Evolutionary conservation across 2,888 invertebrate species (phyloP).

Genomic region (Pseudococcus longispinus): DNA sequence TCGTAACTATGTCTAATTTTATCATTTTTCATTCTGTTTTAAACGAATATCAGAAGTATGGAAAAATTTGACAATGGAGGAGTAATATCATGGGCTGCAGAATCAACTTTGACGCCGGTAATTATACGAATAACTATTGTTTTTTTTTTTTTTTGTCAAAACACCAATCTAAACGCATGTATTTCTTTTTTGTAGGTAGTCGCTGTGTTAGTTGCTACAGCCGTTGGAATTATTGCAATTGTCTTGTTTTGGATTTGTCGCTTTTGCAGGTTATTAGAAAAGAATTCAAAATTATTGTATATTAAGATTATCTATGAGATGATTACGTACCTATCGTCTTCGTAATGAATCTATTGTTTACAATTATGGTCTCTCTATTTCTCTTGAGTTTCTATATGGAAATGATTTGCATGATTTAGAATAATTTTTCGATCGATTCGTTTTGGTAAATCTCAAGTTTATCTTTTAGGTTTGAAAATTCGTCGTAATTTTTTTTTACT

Average conservation of each 20-base stretch:
- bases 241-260: slow-evolving; percentile 54
- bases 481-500: not conserved
- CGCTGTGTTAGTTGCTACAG: slow-evolving; percentile 52
- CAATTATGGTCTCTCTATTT: not conserved
- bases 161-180: not conserved
- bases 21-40: not conserved
- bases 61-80: slow-evolving; percentile 43
- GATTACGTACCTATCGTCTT: not conserved
- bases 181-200: slow-evolving; percentile 46
- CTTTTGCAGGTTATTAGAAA: slow-evolving; percentile 46
- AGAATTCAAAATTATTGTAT: slow-evolving; percentile 1
- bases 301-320: not conserved
- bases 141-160: not conserved
- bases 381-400: not conserved
- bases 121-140: not conserved
- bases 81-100: slow-evolving; percentile 49
- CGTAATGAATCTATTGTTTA: slow-evolving; percentile 3
- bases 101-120: slow-evolving; percentile 50
- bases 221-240: slow-evolving; percentile 51
- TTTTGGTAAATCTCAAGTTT: not conserved
- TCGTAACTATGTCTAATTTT: not conserved
- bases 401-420: slow-evolving; percentile 4
- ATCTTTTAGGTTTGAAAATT: not conserved
- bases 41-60: slow-evolving; percentile 7
- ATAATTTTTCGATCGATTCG: not conserved